Base-by-base conservation (phyloP, 2,888 invertebrate genomes). In the Rhogogaster chlorosoma region DNA sequence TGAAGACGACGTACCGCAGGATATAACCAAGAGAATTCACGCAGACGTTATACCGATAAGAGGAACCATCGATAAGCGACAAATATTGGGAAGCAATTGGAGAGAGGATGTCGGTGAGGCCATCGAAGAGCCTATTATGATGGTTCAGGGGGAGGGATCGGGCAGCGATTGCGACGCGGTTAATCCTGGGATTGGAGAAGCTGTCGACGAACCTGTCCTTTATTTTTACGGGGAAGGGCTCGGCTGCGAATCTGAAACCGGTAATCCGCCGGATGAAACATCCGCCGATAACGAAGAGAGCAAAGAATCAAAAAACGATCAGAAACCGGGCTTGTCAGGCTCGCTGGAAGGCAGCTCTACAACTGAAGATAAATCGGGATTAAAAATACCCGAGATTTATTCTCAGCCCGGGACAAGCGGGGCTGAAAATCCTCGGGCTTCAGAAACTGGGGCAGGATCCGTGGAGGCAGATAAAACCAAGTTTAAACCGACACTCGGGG, bases 81-180 rank as follows among this genome's bases (percentile, higher is more conserved):
- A 90, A 29, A 84, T 90, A 67, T 85, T 88, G 22, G 87, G 86
- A 45, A 88, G 84, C 10, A 89, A 90, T 36, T 92, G 92, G 91
- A 88, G 90, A 29, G 92, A 93, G 18, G 93, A 93, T 85, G 94
- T 96, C 15, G 94, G 96, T 42, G 96, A 96, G 89, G 95, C 95
- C 80, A 96, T 97, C 89, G 96, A 96, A 93, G 97, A 97, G 90
- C 96, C 97, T 29, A 93, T 96, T 5, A 95, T 97, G 94, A 92
- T 96, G 89, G 94, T 97, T 0, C 95, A 95, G 77, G 97, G 97
- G 0, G 95, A 96, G 89, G 97, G 97, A 6, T 95, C 94, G 85
- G 97, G 97, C 0, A 95, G 94, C 53, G 96, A 96, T 64, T 96
- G 96, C 90, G 95, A 96, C 87, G 94, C 94, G 85, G 94, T 89